Base-by-base conservation (phyloP, 2,888 invertebrate genomes). In the Chrysolina oricalcia region DNA sequence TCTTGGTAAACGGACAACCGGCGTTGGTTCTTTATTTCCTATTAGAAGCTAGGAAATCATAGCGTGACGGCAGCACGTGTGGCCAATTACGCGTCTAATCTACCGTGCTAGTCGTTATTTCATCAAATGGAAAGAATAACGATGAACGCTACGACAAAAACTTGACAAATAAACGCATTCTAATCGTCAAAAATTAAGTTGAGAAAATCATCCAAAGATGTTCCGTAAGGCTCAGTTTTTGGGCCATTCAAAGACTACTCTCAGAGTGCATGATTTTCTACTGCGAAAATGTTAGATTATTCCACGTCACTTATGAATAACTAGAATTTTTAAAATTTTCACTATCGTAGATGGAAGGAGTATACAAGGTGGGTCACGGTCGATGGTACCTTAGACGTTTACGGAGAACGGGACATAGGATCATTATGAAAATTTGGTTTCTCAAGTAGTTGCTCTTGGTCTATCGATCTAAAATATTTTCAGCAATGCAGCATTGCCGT, bases 41-140 rank as follows among this genome's bases (percentile, higher is more conserved):
- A 59, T 27, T 59, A 35, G 59, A 59, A 59, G 59, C 59, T 27
- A 27, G 35, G n/a, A 59, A 23, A 59, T n/a, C 27, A 59, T 59
- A 59, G 59, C 59, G 35, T 59, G 59, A 59, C 59, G 8, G 10
- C 9, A 59, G 59, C 59, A 59, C 59, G 59, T 59, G 59, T 59
- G 23, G 23, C 9, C 27, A n/a, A 59, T 59, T 59, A 59, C 59
- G 35, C n/a, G 35, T n/a, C 15, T 59, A 35, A 59, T 59, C 59
- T 59, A 59, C 59, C 23, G 59, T 23, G 35, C 23, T 35, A 15
- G 59, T 59, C 59, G 27, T 59, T 27, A 59, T 27, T 59, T 59
- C 59, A 59, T 59, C 59, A 59, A 59, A 59, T 59, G 35, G 23
- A 13, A 10, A 53, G n/a, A 59, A 59, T 59, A 59, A 35, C 9